Percentiles rank a stretch among this genome's conserved stretches.
Evolutionary conservation across 1,140 invertebrate species (phyloP).

Genomic region (Caenorhabditis tropicalis): DNA sequence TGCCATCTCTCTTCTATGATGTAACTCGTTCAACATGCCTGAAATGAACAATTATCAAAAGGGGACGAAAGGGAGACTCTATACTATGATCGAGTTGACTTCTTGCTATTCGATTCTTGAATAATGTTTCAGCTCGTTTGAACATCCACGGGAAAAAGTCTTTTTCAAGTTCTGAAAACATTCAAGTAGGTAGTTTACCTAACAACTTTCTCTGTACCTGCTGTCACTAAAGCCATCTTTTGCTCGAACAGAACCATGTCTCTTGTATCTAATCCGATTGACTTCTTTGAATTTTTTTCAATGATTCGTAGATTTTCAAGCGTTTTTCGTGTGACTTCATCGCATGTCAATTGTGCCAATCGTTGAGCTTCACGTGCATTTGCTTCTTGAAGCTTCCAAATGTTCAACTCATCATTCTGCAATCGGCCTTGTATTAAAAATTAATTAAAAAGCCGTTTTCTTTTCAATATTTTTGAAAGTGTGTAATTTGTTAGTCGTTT

Average conservation of each 20-base stretch:
- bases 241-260: background rate
- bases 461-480: no score
- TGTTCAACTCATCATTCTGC: conserved; percentile 28
- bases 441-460: no score
- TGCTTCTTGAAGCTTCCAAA: conserved; percentile 25
- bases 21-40: conserved; percentile 8
- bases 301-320: conserved; percentile 8
- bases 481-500: no score
- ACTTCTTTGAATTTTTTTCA: conserved; percentile 32
- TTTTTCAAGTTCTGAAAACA: conserved; percentile 51
- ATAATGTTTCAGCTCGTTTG: conserved; percentile 22
- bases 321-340: conserved; percentile 17
- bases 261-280: conserved; percentile 44
- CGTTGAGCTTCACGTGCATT: background rate
- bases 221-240: conserved; percentile 16
- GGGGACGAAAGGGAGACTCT: background rate
- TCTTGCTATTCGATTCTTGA: background rate
- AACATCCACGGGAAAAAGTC: conserved; percentile 56
- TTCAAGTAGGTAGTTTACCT: background rate
- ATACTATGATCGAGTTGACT: background rate
- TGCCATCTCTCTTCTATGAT: background rate
- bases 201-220: background rate
- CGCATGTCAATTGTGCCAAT: conserved; percentile 25
- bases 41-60: background rate
- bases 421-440: no score